Percentiles rank a stretch among this genome's conserved stretches.
These are phyloP conservation scores for Trichopoda pennipes DNA, from an alignment of 2,888 invertebrate genomes.

Conservation along the genomic window DNA sequence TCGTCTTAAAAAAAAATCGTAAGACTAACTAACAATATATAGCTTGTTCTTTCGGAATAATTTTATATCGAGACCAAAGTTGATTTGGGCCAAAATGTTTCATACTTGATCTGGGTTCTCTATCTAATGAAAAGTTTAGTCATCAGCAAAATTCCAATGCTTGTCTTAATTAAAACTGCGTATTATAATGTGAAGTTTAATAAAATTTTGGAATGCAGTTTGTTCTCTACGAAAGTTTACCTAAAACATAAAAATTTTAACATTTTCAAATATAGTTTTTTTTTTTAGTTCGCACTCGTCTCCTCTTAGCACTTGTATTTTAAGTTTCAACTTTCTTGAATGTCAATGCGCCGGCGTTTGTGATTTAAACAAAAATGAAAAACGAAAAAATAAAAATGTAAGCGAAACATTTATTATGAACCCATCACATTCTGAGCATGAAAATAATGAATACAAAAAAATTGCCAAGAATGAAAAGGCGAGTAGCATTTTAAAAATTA, in stretches of 20 bases:
- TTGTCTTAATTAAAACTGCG: constrained; percentile 42
- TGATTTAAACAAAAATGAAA: constrained; percentile 36
- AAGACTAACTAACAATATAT: too few relatives aligned
- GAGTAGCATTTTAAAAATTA: constrained; percentile 61
- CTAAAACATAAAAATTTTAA: constrained; percentile 8
- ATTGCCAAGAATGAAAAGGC: constrained; percentile 23
- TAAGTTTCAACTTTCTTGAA: constrained; percentile 20
- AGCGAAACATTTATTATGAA: constrained; percentile 53
- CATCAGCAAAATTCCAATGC: constrained; percentile 8
- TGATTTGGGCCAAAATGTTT: too few relatives aligned
- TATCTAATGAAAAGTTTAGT: too few relatives aligned
- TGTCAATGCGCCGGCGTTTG: constrained; percentile 67
- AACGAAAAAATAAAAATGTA: neutral
- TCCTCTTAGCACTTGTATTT: constrained; percentile 31
- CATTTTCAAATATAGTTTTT: constrained; percentile 13
- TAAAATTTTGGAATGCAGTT: constrained; percentile 52
- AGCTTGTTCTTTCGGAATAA: too few relatives aligned
- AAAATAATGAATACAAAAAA: constrained; percentile 13
- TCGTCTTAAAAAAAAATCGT: too few relatives aligned
- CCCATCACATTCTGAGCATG: constrained; percentile 50
- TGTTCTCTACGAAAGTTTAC: neutral
- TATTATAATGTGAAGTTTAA: constrained; percentile 42
- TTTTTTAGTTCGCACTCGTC: constrained; percentile 23
- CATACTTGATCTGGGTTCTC: too few relatives aligned
- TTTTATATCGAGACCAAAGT: too few relatives aligned